Evolutionary conservation across 2,888 invertebrate genomes (phyloP).

Genomic region (Dynastes hyllus): DNA sequence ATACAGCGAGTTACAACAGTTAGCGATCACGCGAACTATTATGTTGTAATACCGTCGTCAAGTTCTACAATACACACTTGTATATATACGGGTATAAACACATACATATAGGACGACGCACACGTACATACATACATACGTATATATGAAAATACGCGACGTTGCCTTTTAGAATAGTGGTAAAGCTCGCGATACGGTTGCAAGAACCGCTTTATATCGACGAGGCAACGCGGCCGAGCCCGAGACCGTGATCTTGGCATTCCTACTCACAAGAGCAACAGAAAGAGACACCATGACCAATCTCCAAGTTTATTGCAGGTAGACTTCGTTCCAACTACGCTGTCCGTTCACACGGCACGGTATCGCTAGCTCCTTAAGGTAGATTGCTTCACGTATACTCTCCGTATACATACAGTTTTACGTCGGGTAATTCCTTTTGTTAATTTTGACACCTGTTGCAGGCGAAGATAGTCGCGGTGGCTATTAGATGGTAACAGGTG

Average conservation of each 20-base stretch:
- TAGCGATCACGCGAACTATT: constrained; percentile 60
- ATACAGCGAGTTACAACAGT: constrained; percentile 55
- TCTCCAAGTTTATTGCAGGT: constrained; percentile 59
- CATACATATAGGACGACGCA: not conserved
- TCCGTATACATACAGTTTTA: not conserved
- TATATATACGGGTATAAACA: constrained; percentile 4
- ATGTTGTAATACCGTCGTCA: constrained; percentile 61
- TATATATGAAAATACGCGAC: constrained; percentile 51
- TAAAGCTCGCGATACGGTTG: constrained; percentile 58
- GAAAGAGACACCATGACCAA: constrained; percentile 57
- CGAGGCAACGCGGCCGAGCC: constrained; percentile 62
- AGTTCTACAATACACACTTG: constrained; percentile 47
- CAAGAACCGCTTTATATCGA: constrained; percentile 58
- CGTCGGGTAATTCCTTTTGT: constrained; percentile 49
- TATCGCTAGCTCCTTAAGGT: not conserved
- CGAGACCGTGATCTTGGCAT: constrained; percentile 69
- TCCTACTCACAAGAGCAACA: constrained; percentile 60
- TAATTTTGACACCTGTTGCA: constrained; percentile 54
- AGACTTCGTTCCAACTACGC: constrained; percentile 57
- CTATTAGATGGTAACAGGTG: constrained; percentile 19
- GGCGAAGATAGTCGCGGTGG: constrained; percentile 13
- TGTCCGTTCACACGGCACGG: constrained; percentile 29
- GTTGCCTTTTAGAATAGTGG: constrained; percentile 57
- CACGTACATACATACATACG: constrained; percentile 12
- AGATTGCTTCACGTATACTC: not conserved